A percentile compares a stretch with the other conserved stretches of the same genome.
Evolutionary conservation across 2,888 invertebrate species (phyloP).

Genomic region (Apamea monoglypha): DNA sequence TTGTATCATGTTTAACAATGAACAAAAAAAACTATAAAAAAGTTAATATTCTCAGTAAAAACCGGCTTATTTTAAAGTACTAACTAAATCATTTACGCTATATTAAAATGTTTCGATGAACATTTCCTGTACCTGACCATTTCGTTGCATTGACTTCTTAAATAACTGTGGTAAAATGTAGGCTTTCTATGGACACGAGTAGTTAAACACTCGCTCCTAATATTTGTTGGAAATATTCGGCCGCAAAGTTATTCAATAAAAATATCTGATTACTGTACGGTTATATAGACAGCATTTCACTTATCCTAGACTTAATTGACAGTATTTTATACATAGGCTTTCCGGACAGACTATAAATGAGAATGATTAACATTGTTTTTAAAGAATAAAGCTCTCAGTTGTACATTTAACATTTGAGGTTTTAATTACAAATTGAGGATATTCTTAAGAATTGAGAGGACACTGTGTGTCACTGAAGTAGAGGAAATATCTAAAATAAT

Average conservation of each 20-base stretch:
- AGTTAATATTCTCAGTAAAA: conserved; percentile 71
- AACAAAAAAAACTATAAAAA: conserved; percentile 72
- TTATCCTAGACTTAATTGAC: conserved; percentile 82
- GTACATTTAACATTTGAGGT: conserved; percentile 44
- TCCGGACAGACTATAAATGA: conserved; percentile 39
- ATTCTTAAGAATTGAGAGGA: conserved; percentile 3
- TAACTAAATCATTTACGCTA: conserved; percentile 81
- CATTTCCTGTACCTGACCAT: conserved; percentile 78
- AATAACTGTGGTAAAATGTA: conserved; percentile 59
- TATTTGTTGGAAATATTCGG: conserved; percentile 48
- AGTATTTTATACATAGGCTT: conserved; percentile 63
- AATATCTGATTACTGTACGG: conserved; percentile 38
- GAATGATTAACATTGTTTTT: conserved; percentile 24
- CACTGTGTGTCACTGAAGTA: conserved; percentile 9
- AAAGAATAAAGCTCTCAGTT: conserved; percentile 59
- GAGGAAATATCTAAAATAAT: neutral
- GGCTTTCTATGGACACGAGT: conserved; percentile 52
- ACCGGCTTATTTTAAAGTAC: conserved; percentile 76
- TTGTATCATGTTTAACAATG: conserved; percentile 73
- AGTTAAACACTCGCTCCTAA: conserved; percentile 54
- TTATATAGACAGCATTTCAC: conserved; percentile 63
- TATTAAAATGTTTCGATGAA: conserved; percentile 74
- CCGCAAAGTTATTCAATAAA: conserved; percentile 43
- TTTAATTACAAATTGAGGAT: conserved; percentile 26
- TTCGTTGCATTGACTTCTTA: conserved; percentile 82